These are phyloP conservation scores for Merops nubicus DNA, from an alignment of 2,113 vertebrate genomes.

Conservation along the genomic window DNA sequence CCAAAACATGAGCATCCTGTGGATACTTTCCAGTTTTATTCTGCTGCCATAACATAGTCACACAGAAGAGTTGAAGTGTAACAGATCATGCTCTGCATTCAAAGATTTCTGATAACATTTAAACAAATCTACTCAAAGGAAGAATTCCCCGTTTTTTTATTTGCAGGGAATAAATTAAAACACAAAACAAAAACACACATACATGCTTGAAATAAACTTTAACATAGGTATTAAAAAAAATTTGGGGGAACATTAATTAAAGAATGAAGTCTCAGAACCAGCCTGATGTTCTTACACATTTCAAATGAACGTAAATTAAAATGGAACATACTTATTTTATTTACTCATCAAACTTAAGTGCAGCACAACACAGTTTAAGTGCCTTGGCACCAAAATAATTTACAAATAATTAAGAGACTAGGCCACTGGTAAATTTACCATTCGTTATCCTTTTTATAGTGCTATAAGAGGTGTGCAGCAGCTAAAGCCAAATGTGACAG, in stretches of 20 bases:
- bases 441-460: slow-evolving; percentile 27
- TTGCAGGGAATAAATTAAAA: slow-evolving; percentile 68
- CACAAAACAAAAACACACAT: slow-evolving; percentile 46
- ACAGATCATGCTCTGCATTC: slow-evolving; percentile 71
- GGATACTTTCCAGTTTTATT: slow-evolving; percentile 74
- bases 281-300: slow-evolving; percentile 52
- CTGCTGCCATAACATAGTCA: slow-evolving; percentile 62
- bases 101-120: slow-evolving; percentile 36
- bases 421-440: background rate
- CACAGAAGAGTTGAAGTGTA: slow-evolving; percentile 53
- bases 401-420: slow-evolving; percentile 19
- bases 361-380: slow-evolving; percentile 56
- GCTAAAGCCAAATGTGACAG: background rate
- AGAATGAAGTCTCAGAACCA: slow-evolving; percentile 63
- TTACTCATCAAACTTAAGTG: slow-evolving; percentile 38
- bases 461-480: background rate
- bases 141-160: slow-evolving; percentile 46
- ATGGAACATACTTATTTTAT: slow-evolving; percentile 17
- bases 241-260: slow-evolving; percentile 35
- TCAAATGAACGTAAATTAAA: slow-evolving; percentile 45
- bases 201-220: slow-evolving; percentile 61
- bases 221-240: slow-evolving; percentile 22
- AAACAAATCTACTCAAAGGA: slow-evolving; percentile 44
- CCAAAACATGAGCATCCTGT: background rate
- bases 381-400: slow-evolving; percentile 56